Evolutionary conservation across 2,797 vertebrate species (phyloP).

Genomic region (Acanthiza pusilla): DNA sequence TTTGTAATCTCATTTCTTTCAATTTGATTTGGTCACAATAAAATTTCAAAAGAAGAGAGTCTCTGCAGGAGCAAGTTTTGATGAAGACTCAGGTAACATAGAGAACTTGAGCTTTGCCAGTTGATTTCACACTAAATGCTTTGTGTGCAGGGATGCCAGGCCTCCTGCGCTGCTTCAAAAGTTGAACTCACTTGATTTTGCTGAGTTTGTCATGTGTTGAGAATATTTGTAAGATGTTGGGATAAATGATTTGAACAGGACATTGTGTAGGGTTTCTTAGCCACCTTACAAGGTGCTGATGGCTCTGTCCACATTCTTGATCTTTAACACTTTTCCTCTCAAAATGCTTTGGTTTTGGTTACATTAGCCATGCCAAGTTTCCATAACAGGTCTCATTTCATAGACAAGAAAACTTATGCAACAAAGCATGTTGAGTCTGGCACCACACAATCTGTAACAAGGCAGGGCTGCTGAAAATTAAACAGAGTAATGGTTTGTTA

Average conservation of each 20-base stretch:
- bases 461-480: neutral
- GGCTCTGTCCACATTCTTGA: neutral
- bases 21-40: neutral
- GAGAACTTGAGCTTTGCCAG: neutral
- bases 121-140: neutral
- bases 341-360: neutral
- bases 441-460: neutral
- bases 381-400: neutral
- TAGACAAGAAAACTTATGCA: neutral
- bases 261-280: neutral
- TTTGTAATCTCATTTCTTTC: neutral
- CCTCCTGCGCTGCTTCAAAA: neutral
- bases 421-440: neutral
- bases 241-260: neutral
- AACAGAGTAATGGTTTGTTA: neutral
- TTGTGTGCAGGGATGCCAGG: neutral
- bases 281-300: rapidly evolving
- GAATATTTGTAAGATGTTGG: neutral
- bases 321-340: neutral
- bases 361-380: neutral
- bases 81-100: neutral
- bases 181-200: neutral
- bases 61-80: neutral
- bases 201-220: neutral
- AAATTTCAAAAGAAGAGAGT: neutral